Evolutionary conservation across 35 echinoderm and acorn worm species (phyloP), one percentile per base, ranked within the genome.

Genomic region (Ophioderma brevispina): DNA sequence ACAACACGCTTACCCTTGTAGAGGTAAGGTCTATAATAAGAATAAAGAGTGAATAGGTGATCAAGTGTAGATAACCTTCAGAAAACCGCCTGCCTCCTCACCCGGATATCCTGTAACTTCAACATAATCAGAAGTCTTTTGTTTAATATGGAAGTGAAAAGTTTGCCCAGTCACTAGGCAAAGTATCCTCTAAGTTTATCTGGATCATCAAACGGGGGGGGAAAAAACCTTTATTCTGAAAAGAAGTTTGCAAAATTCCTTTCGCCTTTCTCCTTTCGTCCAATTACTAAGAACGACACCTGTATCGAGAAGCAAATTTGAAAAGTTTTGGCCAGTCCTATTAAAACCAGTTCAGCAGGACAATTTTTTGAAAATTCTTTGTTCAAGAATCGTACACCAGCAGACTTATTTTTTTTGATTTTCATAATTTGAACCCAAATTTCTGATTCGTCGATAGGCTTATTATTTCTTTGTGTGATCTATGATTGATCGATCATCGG

Each of bases 121-220:
- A 49, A 94, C 0, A 49, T 79, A 81, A 17, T 32, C 32, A 19
- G 40, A 85, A 94, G 56, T 25, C 87, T 32, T 18, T 55, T 63
- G 76, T 90, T 90, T 32, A 90, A 36, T 33, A 81, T 78, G 31
- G 87, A 52, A 34, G 92, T 94, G 42, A 94, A 94, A 4, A 86
- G 59, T 70, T 70, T 25, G 2, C 59, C 59, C 28, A 70, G 2
- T 2, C 59, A 15, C 81, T 83, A 1, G 49, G 31, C 40, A 83
- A 83, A 40, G 81, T 83, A 15, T 13, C 81, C 39, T 49, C 81
- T 37, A 46, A 46, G 49, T 13, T 83, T 83, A 83, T 83, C 81
- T 33, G 81, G 81, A 30, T 70, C 59, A 70, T 70, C 28, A 15
- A 25, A 30, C 3, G 78, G n/a, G n/a, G n/a, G n/a, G n/a, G n/a